A percentile compares a stretch with the other conserved stretches of the same genome.
These are phyloP conservation scores for Nomada fabriciana DNA, from an alignment of 2,888 invertebrate species.

Conservation along the genomic window DNA sequence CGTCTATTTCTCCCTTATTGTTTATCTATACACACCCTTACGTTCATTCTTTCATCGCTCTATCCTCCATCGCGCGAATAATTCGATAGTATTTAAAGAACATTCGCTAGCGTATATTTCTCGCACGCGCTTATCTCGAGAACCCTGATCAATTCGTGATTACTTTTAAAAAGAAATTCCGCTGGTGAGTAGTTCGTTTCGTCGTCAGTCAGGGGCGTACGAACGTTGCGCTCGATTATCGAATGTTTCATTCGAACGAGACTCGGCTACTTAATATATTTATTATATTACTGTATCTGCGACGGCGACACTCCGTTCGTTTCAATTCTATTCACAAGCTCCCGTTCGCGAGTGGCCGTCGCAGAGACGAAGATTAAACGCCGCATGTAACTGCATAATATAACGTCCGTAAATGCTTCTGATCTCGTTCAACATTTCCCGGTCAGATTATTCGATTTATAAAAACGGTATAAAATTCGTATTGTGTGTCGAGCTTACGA, in stretches of 20 bases:
- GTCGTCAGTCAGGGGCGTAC: constrained; percentile 2
- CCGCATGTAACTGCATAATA: neutral
- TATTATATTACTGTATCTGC: neutral
- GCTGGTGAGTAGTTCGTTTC: constrained; percentile 13
- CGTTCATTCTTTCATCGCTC: constrained; percentile 1
- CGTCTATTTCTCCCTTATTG: constrained; percentile 19
- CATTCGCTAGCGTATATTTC: constrained; percentile 31
- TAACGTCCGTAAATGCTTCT: constrained; percentile 15
- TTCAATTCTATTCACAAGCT: constrained; percentile 21
- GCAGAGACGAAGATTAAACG: constrained; percentile 24
- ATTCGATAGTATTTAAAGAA: constrained; percentile 33
- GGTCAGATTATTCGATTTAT: constrained; percentile 39
- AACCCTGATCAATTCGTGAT: constrained; percentile 60
- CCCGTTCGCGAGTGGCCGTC: constrained; percentile 4
- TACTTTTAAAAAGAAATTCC: constrained; percentile 37
- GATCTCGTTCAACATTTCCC: neutral
- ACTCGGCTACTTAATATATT: neutral
- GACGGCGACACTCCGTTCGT: constrained; percentile 11
- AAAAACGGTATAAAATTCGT: constrained; percentile 63
- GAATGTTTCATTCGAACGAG: neutral
- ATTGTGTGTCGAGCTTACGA: constrained; percentile 47
- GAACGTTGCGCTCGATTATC: neutral
- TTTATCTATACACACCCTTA: neutral
- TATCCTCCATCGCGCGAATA: constrained; percentile 12
- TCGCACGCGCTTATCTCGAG: constrained; percentile 29